Percentiles rank a stretch among this genome's conserved stretches.
Evolutionary conservation across 2,113 vertebrate species (phyloP).

Genomic region (Trinectes maculatus): DNA sequence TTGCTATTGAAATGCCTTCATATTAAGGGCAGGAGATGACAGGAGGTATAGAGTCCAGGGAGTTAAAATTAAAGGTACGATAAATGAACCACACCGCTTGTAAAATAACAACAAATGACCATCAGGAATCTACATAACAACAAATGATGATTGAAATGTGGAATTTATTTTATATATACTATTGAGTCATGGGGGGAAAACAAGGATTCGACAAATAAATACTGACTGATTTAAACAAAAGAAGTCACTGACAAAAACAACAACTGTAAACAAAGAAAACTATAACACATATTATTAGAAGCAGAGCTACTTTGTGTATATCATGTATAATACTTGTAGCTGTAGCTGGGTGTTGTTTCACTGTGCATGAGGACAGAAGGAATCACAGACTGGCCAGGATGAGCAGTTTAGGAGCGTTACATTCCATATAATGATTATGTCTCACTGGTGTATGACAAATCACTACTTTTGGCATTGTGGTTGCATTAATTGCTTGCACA

Average conservation of each 20-base stretch:
- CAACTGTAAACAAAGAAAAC: conserved; percentile 5
- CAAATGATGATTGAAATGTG: conserved; percentile 20
- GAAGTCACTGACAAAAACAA: conserved; percentile 7
- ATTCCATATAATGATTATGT: conserved; percentile 84
- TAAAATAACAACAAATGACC: conserved; percentile 70
- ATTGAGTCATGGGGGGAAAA: neutral
- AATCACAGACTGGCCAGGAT: conserved; percentile 56
- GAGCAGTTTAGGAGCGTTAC: conserved; percentile 67
- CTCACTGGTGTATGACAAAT: conserved; percentile 83
- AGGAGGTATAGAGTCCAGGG: conserved; percentile 72
- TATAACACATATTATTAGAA: conserved; percentile 41
- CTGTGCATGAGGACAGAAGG: conserved; percentile 49
- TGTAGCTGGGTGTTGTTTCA: conserved; percentile 29
- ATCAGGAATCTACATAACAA: conserved; percentile 42
- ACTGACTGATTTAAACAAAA: conserved; percentile 3
- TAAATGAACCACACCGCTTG: conserved; percentile 66
- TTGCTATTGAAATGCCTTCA: conserved; percentile 78
- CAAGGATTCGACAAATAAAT: conserved; percentile 6
- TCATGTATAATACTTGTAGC: conserved; percentile 8
- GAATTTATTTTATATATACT: conserved; percentile 34
- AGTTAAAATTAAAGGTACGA: conserved; percentile 72
- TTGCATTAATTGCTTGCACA: conserved; percentile 82
- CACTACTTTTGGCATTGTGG: conserved; percentile 86
- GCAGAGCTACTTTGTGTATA: conserved; percentile 12
- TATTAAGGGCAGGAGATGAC: conserved; percentile 77